Base-by-base conservation (phyloP, 2,888 invertebrate genomes). In the Mechanitis mazaeus region DNA sequence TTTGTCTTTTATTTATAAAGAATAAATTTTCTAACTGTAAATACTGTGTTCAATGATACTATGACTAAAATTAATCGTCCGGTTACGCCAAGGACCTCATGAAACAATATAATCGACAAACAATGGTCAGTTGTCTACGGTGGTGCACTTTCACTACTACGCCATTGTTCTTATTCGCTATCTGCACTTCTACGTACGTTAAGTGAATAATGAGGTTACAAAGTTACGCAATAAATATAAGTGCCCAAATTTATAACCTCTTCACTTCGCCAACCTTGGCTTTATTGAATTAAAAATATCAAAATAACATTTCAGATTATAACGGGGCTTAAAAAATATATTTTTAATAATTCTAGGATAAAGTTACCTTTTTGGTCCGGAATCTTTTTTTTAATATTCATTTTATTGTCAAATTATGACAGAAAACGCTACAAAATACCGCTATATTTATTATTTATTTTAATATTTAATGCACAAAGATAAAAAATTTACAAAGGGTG, bases 81-180 rank as follows among this genome's bases (percentile, higher is more conserved):
- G 78, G 76, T 81, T 78, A 79, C 82, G 78, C 78, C 84, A 89
- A 88, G 86, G 85, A 81, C 84, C 76, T 72, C 76, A 80, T 81
- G 80, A 84, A 83, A 88, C 88, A 88, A 88, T 88, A 81, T 76
- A 76, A 77, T 78, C 71, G 73, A 71, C 76, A 7, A 83, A 90
- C 90, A 90, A 90, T 89, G 74, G 82, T 78, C 74, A 74, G 74
- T 80, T 50, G 50, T 50, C 28, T 50, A 80, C 81, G 82, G 78
- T 85, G 80, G 77, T 80, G 79, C 80, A 89, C 89, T 90, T 90
- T 90, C 89, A 83, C 90, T 86, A 71, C 74, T 71, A 68, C 78
- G 71, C 81, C 75, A 87, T 88, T 88, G 87, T 87, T 82, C 76
- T 74, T 79, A 82, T 81, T 81, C 80, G 77, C 73, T 76, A 80